Conservation (phyloP, 1,140 invertebrate species). For the Archivesica marissinica region DNA sequence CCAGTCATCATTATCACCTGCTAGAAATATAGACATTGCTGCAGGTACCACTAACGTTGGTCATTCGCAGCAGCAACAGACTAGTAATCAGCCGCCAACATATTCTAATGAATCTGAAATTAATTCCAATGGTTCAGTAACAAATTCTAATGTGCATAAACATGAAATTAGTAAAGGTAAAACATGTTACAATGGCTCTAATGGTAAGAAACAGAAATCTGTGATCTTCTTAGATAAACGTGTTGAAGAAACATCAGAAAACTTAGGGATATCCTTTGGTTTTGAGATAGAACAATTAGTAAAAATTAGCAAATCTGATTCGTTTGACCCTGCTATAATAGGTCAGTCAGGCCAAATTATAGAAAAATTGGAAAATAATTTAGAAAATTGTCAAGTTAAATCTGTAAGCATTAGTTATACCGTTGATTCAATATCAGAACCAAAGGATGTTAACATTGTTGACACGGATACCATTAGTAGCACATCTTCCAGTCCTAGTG, state of each 20-base stretch:
- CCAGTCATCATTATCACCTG: slow-evolving; percentile 32
- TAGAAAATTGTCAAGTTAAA: slow-evolving; percentile 14
- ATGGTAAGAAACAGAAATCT: slow-evolving; percentile 67
- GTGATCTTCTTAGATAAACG: slow-evolving; percentile 76
- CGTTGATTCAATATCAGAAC: not conserved
- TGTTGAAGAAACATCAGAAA: slow-evolving; percentile 63
- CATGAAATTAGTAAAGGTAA: slow-evolving; percentile 56
- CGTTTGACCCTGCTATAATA: slow-evolving; percentile 1
- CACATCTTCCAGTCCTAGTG: slow-evolving; percentile 32
- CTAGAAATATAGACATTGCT: not conserved
- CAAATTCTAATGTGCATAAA: slow-evolving; percentile 64
- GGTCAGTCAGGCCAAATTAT: slow-evolving; percentile 21
- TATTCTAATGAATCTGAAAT: slow-evolving; percentile 34
- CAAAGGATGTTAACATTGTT: slow-evolving; percentile 1
- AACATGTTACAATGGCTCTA: slow-evolving; percentile 7
- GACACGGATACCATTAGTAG: slow-evolving; percentile 1
- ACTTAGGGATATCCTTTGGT: slow-evolving; percentile 74
- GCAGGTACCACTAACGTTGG: not conserved
- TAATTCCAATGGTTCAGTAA: slow-evolving; percentile 45
- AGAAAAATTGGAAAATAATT: slow-evolving; percentile 4
- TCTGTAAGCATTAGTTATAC: slow-evolving; percentile 5
- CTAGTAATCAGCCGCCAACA: not conserved
- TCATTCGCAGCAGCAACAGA: not conserved
- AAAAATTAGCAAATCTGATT: slow-evolving; percentile 13
- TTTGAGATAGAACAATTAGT: slow-evolving; percentile 66